These are phyloP conservation scores for Clunio marinus DNA, from an alignment of 2,888 invertebrate genomes.

Conservation along the genomic window DNA sequence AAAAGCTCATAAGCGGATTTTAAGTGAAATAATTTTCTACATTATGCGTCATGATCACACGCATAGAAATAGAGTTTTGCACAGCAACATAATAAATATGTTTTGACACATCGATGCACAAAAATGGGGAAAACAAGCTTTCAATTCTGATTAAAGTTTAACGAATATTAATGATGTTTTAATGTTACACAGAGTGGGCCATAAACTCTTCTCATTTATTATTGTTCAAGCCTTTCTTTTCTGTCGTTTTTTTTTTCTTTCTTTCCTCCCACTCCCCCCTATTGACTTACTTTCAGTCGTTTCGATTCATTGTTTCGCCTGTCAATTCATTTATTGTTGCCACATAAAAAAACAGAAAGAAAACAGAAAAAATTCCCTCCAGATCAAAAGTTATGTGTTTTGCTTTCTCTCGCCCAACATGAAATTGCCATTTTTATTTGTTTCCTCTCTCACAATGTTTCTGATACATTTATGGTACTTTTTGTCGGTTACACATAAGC, in stretches of 20 bases:
- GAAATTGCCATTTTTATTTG: background rate
- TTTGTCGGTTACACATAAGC: background rate
- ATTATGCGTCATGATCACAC: no score
- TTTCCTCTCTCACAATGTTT: background rate
- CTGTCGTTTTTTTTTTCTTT: no score
- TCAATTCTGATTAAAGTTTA: constrained; percentile 24
- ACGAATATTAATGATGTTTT: constrained; percentile 33
- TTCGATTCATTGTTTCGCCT: no score
- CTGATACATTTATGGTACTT: background rate
- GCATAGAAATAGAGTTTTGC: no score
- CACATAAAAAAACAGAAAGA: no score
- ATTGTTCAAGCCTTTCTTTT: no score
- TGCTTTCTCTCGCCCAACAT: background rate
- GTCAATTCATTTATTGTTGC: no score
- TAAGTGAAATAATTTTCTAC: no score
- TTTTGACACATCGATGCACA: constrained; percentile 15
- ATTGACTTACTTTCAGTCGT: no score
- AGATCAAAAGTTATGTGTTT: background rate
- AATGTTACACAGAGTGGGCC: constrained; percentile 17
- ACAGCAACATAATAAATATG: constrained; percentile 21
- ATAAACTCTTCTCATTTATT: no score
- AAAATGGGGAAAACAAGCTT: background rate
- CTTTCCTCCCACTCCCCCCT: no score
- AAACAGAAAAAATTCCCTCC: background rate
- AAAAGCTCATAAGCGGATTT: no score